Percentiles rank a stretch among this genome's conserved stretches.
phyloP scores from a whole-genome alignment of 2,888 invertebrate genomes.

The Gryllus longicercus region DNA sequence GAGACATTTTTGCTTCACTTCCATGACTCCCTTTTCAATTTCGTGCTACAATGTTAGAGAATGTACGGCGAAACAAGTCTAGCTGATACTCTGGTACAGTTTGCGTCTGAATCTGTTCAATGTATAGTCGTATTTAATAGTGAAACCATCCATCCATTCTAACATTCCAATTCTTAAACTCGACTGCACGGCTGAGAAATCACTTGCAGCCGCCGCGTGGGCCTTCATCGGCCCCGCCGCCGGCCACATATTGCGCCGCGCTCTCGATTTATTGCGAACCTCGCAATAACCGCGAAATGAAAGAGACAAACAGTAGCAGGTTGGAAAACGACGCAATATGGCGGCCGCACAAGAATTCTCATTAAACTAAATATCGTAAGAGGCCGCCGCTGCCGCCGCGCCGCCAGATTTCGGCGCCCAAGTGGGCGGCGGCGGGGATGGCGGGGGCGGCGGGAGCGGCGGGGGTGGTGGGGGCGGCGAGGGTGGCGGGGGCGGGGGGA shows the following conservation, averaged over 20 bases:
- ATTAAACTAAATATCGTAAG: conserved; percentile 1
- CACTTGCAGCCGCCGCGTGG: neutral
- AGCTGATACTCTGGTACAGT: too few species aligned
- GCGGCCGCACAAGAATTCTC: neutral
- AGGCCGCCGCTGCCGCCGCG: neutral
- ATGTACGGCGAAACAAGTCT: too few species aligned
- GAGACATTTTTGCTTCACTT: too few species aligned
- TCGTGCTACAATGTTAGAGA: too few species aligned
- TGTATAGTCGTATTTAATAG: too few species aligned
- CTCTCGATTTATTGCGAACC: neutral
- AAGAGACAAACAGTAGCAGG: conserved; percentile 5
- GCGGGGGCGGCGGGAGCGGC: neutral
- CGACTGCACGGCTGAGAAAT: too few species aligned
- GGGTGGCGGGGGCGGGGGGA: too few species aligned
- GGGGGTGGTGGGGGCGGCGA: neutral
- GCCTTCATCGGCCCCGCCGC: neutral
- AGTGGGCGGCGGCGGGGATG: neutral
- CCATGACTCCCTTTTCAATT: too few species aligned
- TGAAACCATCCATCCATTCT: too few species aligned
- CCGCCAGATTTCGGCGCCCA: neutral
- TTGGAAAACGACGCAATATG: neutral
- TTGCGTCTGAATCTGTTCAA: too few species aligned
- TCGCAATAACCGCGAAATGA: neutral
- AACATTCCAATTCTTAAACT: too few species aligned
- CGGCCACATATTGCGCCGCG: neutral